Evolutionary conservation across 2,888 invertebrate species (phyloP).

Genomic region (Bimastos eiseni): DNA sequence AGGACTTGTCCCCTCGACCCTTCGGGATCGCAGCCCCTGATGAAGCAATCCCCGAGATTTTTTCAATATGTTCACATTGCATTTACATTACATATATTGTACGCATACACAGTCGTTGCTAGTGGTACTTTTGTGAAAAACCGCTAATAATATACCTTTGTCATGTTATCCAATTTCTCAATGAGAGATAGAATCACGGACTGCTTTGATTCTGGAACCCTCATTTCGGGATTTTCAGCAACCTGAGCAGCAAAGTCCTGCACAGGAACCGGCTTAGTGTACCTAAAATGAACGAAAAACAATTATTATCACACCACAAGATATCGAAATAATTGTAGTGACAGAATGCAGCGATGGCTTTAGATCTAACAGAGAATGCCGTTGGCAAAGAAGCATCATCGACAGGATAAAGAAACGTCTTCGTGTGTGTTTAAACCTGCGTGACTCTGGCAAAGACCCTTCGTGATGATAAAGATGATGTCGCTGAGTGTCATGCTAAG

Average conservation of each 20-base stretch:
- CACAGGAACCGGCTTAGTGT: background rate
- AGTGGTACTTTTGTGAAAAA: too few species aligned
- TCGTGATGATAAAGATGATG: background rate
- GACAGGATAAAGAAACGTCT: background rate
- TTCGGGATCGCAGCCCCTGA: too few species aligned
- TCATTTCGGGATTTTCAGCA: constrained; percentile 16
- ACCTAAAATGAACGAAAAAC: background rate
- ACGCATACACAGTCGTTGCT: too few species aligned
- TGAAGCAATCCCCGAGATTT: too few species aligned
- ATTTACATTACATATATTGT: too few species aligned
- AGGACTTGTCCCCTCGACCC: too few species aligned
- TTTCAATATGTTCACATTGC: too few species aligned
- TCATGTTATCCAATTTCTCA: constrained; percentile 8
- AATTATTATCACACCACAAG: background rate
- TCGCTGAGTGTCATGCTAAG: background rate
- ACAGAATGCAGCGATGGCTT: background rate
- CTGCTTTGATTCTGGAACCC: constrained; percentile 16
- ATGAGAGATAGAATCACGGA: background rate
- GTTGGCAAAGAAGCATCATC: background rate
- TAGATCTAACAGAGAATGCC: background rate
- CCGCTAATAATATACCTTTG: background rate
- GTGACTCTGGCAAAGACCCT: too few species aligned
- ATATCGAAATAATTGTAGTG: background rate
- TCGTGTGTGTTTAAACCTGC: too few species aligned
- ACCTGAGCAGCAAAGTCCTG: background rate